Conservation (phyloP, 2,888 invertebrate genomes). For the Netelia inedita region DNA sequence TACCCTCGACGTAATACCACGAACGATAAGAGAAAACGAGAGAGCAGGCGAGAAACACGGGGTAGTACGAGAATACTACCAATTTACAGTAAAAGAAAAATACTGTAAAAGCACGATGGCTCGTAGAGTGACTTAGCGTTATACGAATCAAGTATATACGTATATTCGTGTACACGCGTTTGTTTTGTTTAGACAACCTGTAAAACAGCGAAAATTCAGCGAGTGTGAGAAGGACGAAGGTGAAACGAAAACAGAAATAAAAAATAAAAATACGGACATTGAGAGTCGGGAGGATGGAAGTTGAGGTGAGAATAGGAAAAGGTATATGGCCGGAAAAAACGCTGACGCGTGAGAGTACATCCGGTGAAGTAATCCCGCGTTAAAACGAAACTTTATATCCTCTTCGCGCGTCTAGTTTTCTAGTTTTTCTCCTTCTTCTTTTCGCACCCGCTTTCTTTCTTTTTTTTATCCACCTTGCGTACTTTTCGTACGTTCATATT, state of each 20-base stretch:
- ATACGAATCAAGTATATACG: not conserved
- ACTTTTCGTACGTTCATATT: too few relatives aligned
- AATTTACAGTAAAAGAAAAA: slow-evolving; percentile 78
- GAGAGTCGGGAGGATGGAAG: slow-evolving; percentile 21
- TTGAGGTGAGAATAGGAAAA: slow-evolving; percentile 59
- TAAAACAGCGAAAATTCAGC: slow-evolving; percentile 69
- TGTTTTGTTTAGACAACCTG: slow-evolving; percentile 36
- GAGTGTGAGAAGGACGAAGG: slow-evolving; percentile 60
- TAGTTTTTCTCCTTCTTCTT: slow-evolving; percentile 40
- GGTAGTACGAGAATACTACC: slow-evolving; percentile 65
- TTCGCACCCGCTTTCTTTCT: slow-evolving; percentile 18
- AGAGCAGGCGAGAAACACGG: not conserved
- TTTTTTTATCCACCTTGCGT: not conserved
- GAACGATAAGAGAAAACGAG: not conserved
- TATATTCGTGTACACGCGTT: not conserved
- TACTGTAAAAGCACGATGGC: slow-evolving; percentile 68
- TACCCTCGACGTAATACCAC: not conserved
- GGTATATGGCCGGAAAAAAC: slow-evolving; percentile 26
- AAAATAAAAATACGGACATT: slow-evolving; percentile 23
- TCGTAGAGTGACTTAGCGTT: slow-evolving; percentile 13
- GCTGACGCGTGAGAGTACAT: slow-evolving; percentile 41
- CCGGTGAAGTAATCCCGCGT: slow-evolving; percentile 72
- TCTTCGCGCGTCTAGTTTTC: slow-evolving; percentile 37
- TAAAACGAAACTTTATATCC: slow-evolving; percentile 73
- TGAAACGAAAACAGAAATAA: slow-evolving; percentile 71